These are phyloP conservation scores for Myotis yumanensis DNA, from an alignment of 2,113 vertebrate genomes.

Conservation along the genomic window DNA sequence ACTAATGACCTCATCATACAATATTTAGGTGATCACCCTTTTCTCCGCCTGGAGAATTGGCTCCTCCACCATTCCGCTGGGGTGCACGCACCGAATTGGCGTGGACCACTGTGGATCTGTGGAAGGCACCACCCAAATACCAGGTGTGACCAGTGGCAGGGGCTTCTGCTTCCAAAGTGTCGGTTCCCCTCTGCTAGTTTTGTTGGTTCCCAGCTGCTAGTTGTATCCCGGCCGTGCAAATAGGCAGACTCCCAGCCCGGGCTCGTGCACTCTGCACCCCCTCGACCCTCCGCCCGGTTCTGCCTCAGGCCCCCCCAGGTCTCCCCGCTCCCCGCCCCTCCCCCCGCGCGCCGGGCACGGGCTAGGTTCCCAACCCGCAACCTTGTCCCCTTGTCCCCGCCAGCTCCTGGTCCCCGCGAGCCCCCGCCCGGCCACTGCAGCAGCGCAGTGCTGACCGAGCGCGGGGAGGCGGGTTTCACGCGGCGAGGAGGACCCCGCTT, in stretches of 20 bases:
- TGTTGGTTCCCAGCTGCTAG: background rate
- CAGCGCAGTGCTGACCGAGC: background rate
- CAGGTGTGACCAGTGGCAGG: background rate
- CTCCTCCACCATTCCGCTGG: background rate
- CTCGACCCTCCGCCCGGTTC: background rate
- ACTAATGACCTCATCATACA: constrained; percentile 51
- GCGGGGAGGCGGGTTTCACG: background rate
- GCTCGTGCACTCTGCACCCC: background rate
- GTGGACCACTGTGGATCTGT: background rate
- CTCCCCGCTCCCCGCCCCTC: too few species aligned
- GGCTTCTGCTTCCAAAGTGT: background rate
- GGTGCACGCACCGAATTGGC: background rate
- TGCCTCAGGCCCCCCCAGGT: background rate
- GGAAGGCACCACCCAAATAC: background rate
- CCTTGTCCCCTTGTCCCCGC: background rate
- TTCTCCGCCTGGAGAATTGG: background rate
- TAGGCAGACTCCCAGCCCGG: background rate
- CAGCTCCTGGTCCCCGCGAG: background rate
- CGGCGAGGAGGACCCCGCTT: background rate
- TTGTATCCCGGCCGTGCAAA: background rate
- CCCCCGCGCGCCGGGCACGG: background rate
- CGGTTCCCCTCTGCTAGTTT: background rate
- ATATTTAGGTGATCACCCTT: constrained; percentile 43
- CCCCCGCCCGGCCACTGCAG: background rate
- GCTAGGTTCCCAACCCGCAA: background rate